Conservation (phyloP, 2,888 invertebrate species). For the Pristionchus entomophagus region DNA sequence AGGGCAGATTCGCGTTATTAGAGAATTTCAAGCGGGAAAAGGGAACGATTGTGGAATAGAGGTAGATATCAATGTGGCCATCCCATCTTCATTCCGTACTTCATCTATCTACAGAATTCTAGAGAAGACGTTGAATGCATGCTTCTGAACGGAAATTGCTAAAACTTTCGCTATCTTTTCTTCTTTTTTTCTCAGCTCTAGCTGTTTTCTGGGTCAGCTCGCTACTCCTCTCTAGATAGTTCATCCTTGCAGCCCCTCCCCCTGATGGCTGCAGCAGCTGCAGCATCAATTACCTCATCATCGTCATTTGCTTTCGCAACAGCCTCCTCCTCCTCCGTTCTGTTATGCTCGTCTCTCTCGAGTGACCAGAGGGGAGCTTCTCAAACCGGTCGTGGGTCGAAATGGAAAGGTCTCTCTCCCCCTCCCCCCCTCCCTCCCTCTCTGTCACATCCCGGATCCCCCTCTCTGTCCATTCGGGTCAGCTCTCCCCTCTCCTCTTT, state of each 20-base stretch:
- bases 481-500: conserved; percentile 21
- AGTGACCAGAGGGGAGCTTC: background rate
- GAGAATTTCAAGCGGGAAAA: background rate
- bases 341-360: background rate
- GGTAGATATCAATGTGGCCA: no score
- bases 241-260: background rate
- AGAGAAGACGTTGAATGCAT: no score
- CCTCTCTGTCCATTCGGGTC: conserved; percentile 45
- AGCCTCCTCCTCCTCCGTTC: background rate
- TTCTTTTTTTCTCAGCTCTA: background rate
- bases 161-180: background rate
- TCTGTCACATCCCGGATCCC: conserved; percentile 46
- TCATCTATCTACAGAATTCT: no score
- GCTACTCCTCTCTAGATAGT: background rate
- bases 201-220: background rate
- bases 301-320: background rate
- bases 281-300: background rate
- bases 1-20: conserved; percentile 8
- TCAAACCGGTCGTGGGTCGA: conserved; percentile 33
- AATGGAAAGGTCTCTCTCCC: conserved; percentile 35
- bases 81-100: no score
- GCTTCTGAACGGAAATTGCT: no score
- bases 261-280: background rate
- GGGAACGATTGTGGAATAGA: no score
- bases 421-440: background rate